phyloP scores from a whole-genome alignment of 2,888 invertebrate species.

The Camponotus fellah region DNA sequence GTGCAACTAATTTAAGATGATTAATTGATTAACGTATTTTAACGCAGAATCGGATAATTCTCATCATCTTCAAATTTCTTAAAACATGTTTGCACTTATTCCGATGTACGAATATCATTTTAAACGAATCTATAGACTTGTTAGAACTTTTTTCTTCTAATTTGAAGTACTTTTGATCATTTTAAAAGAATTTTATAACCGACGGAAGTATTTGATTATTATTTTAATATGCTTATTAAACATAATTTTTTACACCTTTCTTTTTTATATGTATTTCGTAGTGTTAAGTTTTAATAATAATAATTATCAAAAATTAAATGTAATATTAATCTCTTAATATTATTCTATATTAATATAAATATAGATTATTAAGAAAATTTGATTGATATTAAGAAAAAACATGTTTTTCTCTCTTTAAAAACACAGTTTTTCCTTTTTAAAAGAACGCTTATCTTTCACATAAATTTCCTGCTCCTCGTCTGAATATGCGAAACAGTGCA shows the following conservation, averaged over 20 bases:
- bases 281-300: too few species aligned
- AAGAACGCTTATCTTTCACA: not conserved
- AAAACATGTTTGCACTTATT: slow-evolving; percentile 15
- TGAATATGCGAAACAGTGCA: not conserved
- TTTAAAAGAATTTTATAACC: not conserved
- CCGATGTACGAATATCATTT: not conserved
- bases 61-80: not conserved
- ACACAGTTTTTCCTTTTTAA: not conserved
- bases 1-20: not conserved
- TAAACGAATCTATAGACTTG: not conserved
- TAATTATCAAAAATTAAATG: not conserved
- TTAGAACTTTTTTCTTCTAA: not conserved
- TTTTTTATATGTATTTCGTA: not conserved
- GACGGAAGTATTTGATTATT: not conserved
- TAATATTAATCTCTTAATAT: too few species aligned
- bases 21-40: not conserved
- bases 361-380: too few species aligned
- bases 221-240: not conserved
- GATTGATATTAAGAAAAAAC: not conserved
- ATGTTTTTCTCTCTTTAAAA: not conserved
- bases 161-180: not conserved
- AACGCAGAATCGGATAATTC: not conserved
- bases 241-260: not conserved
- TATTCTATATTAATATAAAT: not conserved
- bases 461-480: not conserved